Conservation (phyloP, 2,113 vertebrate species). For the Calyptomena viridis region DNA sequence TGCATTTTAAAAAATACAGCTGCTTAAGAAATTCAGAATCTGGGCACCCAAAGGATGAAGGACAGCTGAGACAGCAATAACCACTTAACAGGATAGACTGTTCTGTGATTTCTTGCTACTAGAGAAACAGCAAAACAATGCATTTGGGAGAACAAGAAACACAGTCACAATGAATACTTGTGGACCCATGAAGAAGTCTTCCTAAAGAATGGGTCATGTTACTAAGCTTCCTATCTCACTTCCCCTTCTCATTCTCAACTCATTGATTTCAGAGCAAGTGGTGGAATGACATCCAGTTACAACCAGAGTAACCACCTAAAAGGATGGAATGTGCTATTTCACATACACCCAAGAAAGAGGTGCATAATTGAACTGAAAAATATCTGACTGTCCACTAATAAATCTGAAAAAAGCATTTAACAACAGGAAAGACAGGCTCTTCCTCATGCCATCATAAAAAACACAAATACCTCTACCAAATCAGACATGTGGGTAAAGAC, state of each 20-base stretch:
- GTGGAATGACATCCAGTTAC: not conserved
- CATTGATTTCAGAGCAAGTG: not conserved
- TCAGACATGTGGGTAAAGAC: not conserved
- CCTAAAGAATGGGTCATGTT: not conserved
- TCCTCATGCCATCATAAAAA: not conserved
- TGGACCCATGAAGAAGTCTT: rapidly evolving
- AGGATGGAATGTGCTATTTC: not conserved
- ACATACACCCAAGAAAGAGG: not conserved
- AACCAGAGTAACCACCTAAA: not conserved
- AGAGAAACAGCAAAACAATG: not conserved
- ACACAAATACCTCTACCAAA: not conserved
- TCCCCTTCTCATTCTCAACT: rapidly evolving
- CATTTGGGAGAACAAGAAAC: not conserved
- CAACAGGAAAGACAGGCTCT: not conserved
- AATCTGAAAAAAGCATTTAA: not conserved
- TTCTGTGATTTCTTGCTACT: not conserved
- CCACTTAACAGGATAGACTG: not conserved
- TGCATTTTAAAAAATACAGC: not conserved
- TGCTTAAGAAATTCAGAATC: not conserved
- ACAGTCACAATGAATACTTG: not conserved
- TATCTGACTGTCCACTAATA: not conserved
- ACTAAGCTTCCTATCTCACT: not conserved
- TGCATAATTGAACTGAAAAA: not conserved
- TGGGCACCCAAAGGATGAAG: not conserved
- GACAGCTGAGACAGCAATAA: not conserved